A percentile compares a stretch with the other conserved stretches of the same genome.
Conservation (phyloP, 2,113 vertebrate genomes). For the Oncorhynchus masou region DNA sequence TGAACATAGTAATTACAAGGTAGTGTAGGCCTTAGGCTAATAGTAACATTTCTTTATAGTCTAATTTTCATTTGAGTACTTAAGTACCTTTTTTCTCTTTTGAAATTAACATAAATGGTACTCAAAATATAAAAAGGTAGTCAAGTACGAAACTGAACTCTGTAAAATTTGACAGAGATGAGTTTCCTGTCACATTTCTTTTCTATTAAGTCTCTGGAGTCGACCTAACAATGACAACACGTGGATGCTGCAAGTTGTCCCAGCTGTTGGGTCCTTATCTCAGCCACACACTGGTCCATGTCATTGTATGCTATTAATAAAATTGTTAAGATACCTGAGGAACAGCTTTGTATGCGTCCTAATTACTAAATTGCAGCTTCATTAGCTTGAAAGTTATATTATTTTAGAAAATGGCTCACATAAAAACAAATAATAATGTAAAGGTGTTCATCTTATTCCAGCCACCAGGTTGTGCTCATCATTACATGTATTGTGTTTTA, state of each 20-base stretch:
- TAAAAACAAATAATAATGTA: not conserved
- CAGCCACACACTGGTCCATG: not conserved
- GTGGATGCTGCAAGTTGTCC: not conserved
- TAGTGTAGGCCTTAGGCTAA: too few species aligned
- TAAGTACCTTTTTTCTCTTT: too few species aligned
- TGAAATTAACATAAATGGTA: too few species aligned
- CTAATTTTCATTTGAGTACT: too few species aligned
- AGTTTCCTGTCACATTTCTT: too few species aligned
- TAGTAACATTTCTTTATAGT: too few species aligned
- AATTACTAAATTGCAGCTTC: not conserved
- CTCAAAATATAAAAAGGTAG: too few species aligned
- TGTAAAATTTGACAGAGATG: too few species aligned
- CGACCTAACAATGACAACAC: not conserved
- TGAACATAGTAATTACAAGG: too few species aligned
- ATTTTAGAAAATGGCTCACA: not conserved
- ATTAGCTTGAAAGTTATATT: not conserved
- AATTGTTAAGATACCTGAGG: not conserved
- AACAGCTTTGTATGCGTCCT: not conserved
- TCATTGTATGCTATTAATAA: too few species aligned
- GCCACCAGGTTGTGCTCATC: constrained; percentile 51
- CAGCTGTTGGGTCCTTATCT: not conserved
- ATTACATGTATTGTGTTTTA: not conserved
- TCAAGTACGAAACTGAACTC: too few species aligned
- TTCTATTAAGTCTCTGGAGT: not conserved
- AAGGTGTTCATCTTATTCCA: not conserved